Conservation (phyloP, 2,797 vertebrate species). For the Anas acuta region DNA sequence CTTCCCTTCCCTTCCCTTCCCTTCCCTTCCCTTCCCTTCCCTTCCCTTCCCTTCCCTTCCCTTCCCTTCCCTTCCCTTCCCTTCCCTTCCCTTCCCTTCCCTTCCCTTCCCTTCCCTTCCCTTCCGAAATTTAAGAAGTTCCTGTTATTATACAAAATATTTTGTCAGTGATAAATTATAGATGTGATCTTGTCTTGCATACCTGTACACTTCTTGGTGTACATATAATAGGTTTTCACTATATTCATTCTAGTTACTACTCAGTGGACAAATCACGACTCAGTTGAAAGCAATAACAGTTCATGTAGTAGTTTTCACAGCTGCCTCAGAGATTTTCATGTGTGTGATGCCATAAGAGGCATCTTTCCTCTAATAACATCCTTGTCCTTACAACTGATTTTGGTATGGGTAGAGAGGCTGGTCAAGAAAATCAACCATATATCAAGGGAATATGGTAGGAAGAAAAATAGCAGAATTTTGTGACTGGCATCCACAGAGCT, state of each 20-base stretch:
- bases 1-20: neutral
- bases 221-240: neutral
- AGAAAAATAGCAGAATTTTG: neutral
- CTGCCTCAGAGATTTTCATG: neutral
- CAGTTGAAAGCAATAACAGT: neutral
- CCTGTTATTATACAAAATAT: neutral
- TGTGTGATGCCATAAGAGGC: neutral
- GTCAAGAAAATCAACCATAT: neutral
- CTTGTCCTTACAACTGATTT: neutral
- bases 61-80: too few species aligned
- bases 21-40: too few species aligned
- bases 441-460: neutral
- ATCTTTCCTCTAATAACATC: neutral
- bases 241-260: neutral
- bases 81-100: too few species aligned
- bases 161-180: accelerated
- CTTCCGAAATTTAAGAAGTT: neutral
- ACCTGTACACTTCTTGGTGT: neutral
- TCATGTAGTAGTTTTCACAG: neutral
- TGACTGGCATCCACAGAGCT: neutral
- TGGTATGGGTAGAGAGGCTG: neutral
- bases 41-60: too few species aligned
- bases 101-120: too few species aligned
- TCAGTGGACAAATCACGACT: neutral
- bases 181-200: neutral